phyloP scores from a whole-genome alignment of 2,113 vertebrate genomes.

The Mustela nigripes region DNA sequence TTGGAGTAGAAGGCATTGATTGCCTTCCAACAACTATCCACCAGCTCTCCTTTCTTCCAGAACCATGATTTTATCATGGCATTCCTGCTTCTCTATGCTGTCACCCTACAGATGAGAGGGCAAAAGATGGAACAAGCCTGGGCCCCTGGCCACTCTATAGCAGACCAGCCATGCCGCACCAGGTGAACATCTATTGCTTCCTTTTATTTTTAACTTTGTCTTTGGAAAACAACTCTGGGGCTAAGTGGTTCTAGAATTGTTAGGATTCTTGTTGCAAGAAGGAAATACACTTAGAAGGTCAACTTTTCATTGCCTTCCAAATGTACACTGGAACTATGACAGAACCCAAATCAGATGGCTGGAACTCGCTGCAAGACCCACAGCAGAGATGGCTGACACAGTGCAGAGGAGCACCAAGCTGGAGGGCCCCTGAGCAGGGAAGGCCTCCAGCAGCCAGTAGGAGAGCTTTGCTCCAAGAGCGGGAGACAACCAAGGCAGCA shows the following conservation, averaged over 20 bases:
- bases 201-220: not conserved
- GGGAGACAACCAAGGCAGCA: not conserved
- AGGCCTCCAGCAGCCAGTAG: not conserved
- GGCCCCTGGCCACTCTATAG: not conserved
- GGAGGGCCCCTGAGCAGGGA: not conserved
- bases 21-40: not conserved
- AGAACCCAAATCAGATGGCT: not conserved
- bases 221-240: not conserved
- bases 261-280: conserved; percentile 16
- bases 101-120: not conserved
- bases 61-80: not conserved
- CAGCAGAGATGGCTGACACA: not conserved
- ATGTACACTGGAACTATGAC: not conserved
- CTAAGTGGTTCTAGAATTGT: not conserved
- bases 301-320: conserved; percentile 54
- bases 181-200: not conserved
- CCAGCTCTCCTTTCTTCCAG: not conserved
- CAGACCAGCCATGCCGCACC: not conserved
- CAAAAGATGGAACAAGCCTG: not conserved
- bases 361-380: not conserved
- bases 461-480: not conserved
- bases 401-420: not conserved
- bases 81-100: not conserved
- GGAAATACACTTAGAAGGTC: not conserved
- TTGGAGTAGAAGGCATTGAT: not conserved